phyloP scores from a whole-genome alignment of 1,140 invertebrate species.

The Zaprionus tsacasi region DNA sequence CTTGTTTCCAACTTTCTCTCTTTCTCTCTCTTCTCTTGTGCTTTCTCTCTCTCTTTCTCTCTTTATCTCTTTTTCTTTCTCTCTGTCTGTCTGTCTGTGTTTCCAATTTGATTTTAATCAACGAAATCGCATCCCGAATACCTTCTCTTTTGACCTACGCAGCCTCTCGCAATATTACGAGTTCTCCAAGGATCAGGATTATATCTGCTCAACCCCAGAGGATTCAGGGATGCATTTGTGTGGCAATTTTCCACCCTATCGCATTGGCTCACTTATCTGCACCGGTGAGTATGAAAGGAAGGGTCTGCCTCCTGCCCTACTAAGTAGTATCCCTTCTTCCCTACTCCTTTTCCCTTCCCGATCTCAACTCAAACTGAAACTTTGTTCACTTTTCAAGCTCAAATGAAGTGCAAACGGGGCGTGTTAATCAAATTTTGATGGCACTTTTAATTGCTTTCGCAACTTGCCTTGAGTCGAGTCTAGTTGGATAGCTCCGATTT shows the following conservation, averaged over 20 bases:
- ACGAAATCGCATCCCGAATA: constrained; percentile 39
- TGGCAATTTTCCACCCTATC: constrained; percentile 92
- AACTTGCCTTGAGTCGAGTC: constrained; percentile 33
- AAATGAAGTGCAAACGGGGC: constrained; percentile 78
- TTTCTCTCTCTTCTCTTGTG: constrained; percentile 15
- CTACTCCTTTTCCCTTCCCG: neutral
- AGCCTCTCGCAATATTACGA: constrained; percentile 91
- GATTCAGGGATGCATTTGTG: constrained; percentile 98
- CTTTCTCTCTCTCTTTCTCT: constrained; percentile 34
- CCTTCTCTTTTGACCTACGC: constrained; percentile 43
- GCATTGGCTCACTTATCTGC: constrained; percentile 88
- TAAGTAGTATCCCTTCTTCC: too few species aligned
- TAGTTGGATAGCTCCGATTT: constrained; percentile 9
- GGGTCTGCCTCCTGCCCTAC: neutral
- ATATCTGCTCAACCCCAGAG: constrained; percentile 97
- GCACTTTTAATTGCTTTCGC: constrained; percentile 75
- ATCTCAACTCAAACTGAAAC: constrained; percentile 30
- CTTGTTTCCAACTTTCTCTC: constrained; percentile 22
- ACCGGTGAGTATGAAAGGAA: constrained; percentile 84
- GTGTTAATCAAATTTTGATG: constrained; percentile 77
- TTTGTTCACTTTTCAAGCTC: constrained; percentile 50
- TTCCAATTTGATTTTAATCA: constrained; percentile 48
- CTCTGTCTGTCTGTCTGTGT: constrained; percentile 62
- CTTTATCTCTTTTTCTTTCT: constrained; percentile 28
- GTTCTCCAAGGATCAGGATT: constrained; percentile 95